Conservation (phyloP, 1,140 invertebrate genomes). For the Cydia fagiglandana region DNA sequence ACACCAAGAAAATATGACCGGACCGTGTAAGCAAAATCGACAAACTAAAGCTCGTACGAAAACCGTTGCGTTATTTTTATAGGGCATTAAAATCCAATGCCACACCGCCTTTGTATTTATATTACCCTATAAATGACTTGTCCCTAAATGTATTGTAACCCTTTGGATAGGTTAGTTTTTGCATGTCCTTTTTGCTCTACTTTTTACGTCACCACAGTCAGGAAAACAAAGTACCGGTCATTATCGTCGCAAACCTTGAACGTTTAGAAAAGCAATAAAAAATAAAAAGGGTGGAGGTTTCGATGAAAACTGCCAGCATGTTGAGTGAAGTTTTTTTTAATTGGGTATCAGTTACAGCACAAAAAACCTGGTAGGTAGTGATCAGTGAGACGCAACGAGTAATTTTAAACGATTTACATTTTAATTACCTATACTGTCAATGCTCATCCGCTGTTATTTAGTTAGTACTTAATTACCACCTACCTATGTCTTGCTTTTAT, state of each 20-base stretch:
- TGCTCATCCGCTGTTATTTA: neutral
- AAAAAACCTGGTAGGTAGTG: neutral
- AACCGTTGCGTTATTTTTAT: slow-evolving; percentile 63
- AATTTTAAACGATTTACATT: neutral
- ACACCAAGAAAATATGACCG: slow-evolving; percentile 39
- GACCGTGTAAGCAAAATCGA: slow-evolving; percentile 47
- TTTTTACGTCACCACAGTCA: slow-evolving; percentile 72
- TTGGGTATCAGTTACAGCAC: neutral
- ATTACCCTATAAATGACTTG: slow-evolving; percentile 61
- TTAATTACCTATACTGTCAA: neutral
- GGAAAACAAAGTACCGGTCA: slow-evolving; percentile 62
- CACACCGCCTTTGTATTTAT: slow-evolving; percentile 63
- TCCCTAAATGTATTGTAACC: slow-evolving; percentile 54
- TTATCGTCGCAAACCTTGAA: slow-evolving; percentile 44
- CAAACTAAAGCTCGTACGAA: slow-evolving; percentile 53
- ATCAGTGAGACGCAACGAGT: neutral
- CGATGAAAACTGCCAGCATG: slow-evolving; percentile 16
- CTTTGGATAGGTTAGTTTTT: slow-evolving; percentile 47
- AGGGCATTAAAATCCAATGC: slow-evolving; percentile 60
- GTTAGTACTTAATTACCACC: too few relatives aligned
- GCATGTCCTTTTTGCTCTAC: slow-evolving; percentile 66
- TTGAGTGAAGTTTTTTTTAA: slow-evolving; percentile 6
- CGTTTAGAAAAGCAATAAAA: slow-evolving; percentile 43
- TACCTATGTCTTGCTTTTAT: too few relatives aligned
- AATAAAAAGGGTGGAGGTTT: slow-evolving; percentile 36